Base-by-base conservation (phyloP, 1,140 invertebrate species). In the Anastatus disparis region DNA sequence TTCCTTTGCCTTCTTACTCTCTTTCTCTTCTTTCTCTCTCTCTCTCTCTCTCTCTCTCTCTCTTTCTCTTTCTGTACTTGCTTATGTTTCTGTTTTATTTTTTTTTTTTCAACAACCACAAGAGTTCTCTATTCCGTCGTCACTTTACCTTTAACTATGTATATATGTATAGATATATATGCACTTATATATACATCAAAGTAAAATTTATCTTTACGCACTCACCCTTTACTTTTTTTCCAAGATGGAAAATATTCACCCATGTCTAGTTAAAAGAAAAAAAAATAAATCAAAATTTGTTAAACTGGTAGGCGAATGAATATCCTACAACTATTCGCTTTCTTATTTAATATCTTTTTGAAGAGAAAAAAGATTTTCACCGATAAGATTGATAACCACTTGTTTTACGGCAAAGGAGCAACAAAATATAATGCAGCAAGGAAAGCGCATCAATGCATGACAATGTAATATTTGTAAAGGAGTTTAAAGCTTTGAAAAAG, bases 381-480 rank as follows among this genome's bases (percentile, higher is more conserved):
- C 58, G 58, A 63, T 70, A 70, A 70, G 58, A 62, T 70, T 62
- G 67, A 62, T 62, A 62, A 31, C 29, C 15, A 3, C 20, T 17
- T 22, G 38, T 38, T 35, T 35, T 35, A 35, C 10, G n/a, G n/a
- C n/a, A n/a, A n/a, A 6, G n/a, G 1, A 15, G 10, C 0, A 0
- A 15, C 35, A 40, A 58, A 17, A n/a, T n/a, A n/a, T n/a, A n/a
- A 27, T 44, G 6, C 15, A 2, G 2, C 35, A 3, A 22, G 20
- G n/a, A 3, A 17, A 8, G 40, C 62, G 29, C 70, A 63, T 59
- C 56, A 55, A 59, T 22, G 40, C 20, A 17, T 35, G 55, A 59
- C 56, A 69, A 69, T 69, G 66, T 22, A n/a, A 69, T 69, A 61
- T 61, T 61, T 69, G 62, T 42, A 15, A 44, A 40, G 48, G 31